Evolutionary conservation across 2,113 vertebrate genomes (phyloP), one percentile per base, ranked within the genome.

Genomic region (Saccopteryx leptura): DNA sequence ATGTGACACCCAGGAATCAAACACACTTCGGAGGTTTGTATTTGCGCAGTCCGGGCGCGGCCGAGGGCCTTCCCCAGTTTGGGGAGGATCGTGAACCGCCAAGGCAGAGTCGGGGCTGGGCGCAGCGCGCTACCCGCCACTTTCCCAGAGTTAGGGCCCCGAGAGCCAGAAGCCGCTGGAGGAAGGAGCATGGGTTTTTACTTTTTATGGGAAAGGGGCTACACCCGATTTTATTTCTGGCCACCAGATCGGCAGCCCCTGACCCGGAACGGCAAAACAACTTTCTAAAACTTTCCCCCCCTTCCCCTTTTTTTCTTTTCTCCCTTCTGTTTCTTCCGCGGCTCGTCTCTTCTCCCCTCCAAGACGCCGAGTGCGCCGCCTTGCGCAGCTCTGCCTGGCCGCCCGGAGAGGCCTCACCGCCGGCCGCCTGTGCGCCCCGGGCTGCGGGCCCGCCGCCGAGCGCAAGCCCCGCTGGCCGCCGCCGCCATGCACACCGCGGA

Each of bases 401-500:
- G 31, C 90, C 96, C 60, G 50, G 84, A 97, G 92, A 95, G 96
- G 66, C 54, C 74, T 33, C 31, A 31, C 71, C 63, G 50, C 78
- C 63, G n/a, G 69, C 83, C 9, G 79, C 76, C 76, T 19, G 60
- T 83, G 96, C 78, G 89, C 83, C 75, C 92, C 54, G 96, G 89
- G 93, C 94, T 83, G 71, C 90, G 50, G 88, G 94, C 92, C 97
- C 83, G 71, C 52, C 14, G 81, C 88, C 33, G 90, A 94, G 93
- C 94, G 90, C 93, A 54, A 82, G 61, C 63, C 88, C 96, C 91
- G 95, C 96, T 39, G 97, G 95, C 97, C 93, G 90, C 96, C 96
- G 96, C 96, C 94, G 94, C 96, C 96, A 98, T 98, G 97, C 95
- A 75, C 81, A 46, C 97, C 74, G 95, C 96, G 92, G 97, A 97